Evolutionary conservation across 2,113 vertebrate genomes (phyloP).

Genomic region (Strigops habroptila): DNA sequence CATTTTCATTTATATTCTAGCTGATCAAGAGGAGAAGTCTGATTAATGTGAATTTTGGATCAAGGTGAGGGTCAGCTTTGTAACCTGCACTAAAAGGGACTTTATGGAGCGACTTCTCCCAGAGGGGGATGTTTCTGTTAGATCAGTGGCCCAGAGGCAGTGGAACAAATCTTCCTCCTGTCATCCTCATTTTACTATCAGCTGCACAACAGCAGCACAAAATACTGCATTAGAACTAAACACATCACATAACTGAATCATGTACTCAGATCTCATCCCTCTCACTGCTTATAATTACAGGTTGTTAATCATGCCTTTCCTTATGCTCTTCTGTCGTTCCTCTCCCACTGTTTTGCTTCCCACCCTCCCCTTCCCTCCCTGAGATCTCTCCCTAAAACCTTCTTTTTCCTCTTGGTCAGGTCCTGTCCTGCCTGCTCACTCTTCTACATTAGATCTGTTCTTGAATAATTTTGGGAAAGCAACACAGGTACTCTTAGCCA

Average conservation of each 20-base stretch:
- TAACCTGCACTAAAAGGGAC: slow-evolving; percentile 29
- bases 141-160: slow-evolving; percentile 34
- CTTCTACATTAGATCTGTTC: neutral
- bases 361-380: neutral
- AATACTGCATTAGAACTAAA: neutral
- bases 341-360: neutral
- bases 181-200: slow-evolving; percentile 41
- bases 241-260: neutral
- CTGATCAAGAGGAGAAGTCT: slow-evolving; percentile 25
- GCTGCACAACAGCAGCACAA: slow-evolving; percentile 12
- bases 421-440: neutral
- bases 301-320: neutral
- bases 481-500: rapidly evolving
- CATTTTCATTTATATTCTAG: neutral
- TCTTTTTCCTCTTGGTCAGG: neutral
- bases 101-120: slow-evolving; percentile 4
- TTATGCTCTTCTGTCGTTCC: neutral
- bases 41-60: slow-evolving; percentile 46
- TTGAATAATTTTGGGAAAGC: neutral
- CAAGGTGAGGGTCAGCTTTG: slow-evolving; percentile 1
- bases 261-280: neutral
- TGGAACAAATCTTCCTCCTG: slow-evolving; percentile 12
- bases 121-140: neutral
- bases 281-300: neutral
- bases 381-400: neutral